Evolutionary conservation across 2,797 vertebrate genomes (phyloP).

Genomic region (Chaunax sp.): DNA sequence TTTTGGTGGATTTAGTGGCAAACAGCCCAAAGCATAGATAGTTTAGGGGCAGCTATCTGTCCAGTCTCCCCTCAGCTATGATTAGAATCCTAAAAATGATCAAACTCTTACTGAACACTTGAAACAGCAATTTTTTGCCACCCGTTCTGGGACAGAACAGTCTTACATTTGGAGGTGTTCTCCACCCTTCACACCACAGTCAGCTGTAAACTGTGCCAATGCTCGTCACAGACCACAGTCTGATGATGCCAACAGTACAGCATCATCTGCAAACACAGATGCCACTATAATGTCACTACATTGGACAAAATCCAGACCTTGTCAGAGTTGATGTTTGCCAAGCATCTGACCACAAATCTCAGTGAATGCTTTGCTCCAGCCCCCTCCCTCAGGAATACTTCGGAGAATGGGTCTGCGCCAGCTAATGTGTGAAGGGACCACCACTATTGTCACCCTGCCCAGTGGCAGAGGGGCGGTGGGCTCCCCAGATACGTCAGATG

Average conservation of each 20-base stretch:
- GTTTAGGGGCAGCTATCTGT: too few relatives aligned
- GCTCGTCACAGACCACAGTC: constrained; percentile 14
- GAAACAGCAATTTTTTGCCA: neutral
- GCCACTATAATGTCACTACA: constrained; percentile 56
- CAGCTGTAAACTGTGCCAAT: constrained; percentile 28
- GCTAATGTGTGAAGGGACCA: constrained; percentile 36
- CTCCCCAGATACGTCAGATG: constrained; percentile 2
- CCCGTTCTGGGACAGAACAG: constrained; percentile 4
- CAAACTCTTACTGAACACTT: neutral
- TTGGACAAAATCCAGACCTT: constrained; percentile 56
- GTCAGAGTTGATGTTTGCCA: constrained; percentile 40
- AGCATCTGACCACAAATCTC: constrained; percentile 37
- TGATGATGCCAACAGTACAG: constrained; percentile 41
- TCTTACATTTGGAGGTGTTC: neutral
- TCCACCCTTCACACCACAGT: constrained; percentile 3
- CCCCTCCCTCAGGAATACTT: constrained; percentile 37
- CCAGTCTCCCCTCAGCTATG: neutral
- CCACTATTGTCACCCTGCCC: constrained; percentile 21
- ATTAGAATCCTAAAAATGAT: constrained; percentile 1
- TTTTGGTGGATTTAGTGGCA: too few relatives aligned
- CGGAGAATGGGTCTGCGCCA: constrained; percentile 45
- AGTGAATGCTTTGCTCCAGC: constrained; percentile 17
- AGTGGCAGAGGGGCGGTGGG: constrained; percentile 21
- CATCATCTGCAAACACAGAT: constrained; percentile 56
- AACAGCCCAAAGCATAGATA: too few relatives aligned